Percentiles rank a stretch among this genome's conserved stretches.
Conservation (phyloP, 2,888 invertebrate genomes). For the Autographa pulchrina region DNA sequence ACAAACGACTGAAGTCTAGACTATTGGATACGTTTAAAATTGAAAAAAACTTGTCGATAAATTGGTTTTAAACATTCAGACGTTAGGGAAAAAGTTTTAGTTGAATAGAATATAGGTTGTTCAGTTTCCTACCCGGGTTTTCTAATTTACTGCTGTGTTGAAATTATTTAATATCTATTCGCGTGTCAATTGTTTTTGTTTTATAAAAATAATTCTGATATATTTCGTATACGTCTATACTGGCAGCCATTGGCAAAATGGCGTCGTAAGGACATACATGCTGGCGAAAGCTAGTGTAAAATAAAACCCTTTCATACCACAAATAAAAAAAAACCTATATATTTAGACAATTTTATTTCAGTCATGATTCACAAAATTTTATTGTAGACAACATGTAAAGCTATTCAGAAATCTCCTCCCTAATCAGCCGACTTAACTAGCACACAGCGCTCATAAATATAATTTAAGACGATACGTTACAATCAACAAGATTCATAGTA, state of each 20-base stretch:
- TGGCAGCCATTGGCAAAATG: too few relatives aligned
- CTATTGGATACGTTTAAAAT: neutral
- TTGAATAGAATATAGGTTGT: neutral
- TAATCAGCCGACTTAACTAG: neutral
- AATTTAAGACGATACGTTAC: constrained; percentile 10
- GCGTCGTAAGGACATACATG: too few relatives aligned
- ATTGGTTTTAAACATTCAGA: neutral
- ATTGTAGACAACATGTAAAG: neutral
- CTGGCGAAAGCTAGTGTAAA: too few relatives aligned
- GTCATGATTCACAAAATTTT: neutral
- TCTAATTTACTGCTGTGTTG: neutral
- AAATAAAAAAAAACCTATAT: too few relatives aligned
- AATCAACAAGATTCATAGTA: constrained; percentile 18
- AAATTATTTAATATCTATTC: too few relatives aligned
- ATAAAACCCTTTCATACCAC: too few relatives aligned
- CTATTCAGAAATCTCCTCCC: neutral
- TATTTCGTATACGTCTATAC: too few relatives aligned
- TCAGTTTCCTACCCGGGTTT: neutral
- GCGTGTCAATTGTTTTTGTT: too few relatives aligned
- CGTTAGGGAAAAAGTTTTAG: neutral
- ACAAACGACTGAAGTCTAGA: constrained; percentile 13
- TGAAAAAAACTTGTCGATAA: neutral
- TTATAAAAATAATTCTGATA: too few relatives aligned
- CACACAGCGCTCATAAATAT: neutral
- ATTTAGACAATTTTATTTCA: too few relatives aligned